phyloP scores from a whole-genome alignment of 2,113 vertebrate genomes.

The Pachyramphus minor region DNA sequence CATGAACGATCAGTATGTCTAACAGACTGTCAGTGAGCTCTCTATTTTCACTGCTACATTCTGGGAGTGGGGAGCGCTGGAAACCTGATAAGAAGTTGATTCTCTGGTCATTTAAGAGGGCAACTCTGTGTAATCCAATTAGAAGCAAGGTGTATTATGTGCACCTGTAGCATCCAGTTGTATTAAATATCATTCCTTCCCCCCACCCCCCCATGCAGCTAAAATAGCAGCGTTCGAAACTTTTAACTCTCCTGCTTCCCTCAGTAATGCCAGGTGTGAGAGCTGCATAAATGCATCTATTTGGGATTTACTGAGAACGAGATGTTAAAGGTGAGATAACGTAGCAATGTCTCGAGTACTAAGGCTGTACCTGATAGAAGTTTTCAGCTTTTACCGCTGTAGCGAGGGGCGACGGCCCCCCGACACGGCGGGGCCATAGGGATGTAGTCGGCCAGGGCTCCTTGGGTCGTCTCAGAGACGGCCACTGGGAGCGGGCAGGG shows the following conservation, averaged over 20 bases:
- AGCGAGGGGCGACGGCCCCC: accelerated
- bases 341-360: accelerated
- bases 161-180: neutral
- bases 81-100: neutral
- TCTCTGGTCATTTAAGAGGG: neutral
- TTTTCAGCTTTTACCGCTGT: neutral
- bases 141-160: neutral
- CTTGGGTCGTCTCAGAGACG: neutral
- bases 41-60: accelerated
- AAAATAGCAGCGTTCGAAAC: accelerated
- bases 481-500: neutral
- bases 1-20: accelerated
- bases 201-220: accelerated
- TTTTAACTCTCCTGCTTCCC: accelerated
- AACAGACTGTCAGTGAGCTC: accelerated
- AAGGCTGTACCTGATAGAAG: accelerated
- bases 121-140: neutral
- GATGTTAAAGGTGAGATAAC: neutral
- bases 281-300: accelerated
- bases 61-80: accelerated
- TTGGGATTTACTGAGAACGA: accelerated
- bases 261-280: accelerated
- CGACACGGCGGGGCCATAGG: neutral
- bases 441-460: too few relatives aligned
- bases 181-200: neutral